Conservation (phyloP, 53 echinoderm and acorn worm species). For the Paracentrotus lividus region DNA sequence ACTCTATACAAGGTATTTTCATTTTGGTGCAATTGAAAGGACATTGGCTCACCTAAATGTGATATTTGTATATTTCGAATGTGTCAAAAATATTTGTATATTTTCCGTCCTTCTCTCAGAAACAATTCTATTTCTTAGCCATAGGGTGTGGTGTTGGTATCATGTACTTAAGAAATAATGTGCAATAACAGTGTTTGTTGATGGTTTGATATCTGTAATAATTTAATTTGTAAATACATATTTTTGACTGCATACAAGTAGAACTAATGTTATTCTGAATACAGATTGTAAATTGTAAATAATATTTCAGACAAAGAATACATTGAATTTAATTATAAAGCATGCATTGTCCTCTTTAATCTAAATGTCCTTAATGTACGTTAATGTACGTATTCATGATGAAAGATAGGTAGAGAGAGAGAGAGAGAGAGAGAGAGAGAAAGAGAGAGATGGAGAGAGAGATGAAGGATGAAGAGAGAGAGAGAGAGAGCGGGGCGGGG, state of each 20-base stretch:
- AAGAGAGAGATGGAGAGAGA: constrained; percentile 10
- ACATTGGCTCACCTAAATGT: background rate
- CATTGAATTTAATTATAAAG: background rate
- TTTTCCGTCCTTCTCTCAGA: constrained; percentile 43
- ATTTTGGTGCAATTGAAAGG: constrained; percentile 5
- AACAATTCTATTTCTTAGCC: constrained; percentile 10
- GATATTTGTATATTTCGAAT: background rate
- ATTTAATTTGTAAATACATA: background rate
- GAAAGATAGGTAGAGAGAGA: constrained; percentile 2
- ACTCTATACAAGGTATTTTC: constrained; percentile 16
- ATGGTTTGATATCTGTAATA: background rate
- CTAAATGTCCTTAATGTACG: background rate
- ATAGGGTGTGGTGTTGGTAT: background rate
- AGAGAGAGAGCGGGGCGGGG: background rate
- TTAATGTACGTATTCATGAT: background rate
- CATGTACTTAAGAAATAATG: background rate
- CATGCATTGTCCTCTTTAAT: background rate
- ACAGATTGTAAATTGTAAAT: background rate
- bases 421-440: constrained; percentile 26
- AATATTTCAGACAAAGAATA: background rate
- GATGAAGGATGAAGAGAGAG: background rate
- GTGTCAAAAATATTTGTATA: background rate
- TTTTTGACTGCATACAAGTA: background rate
- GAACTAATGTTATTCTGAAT: background rate
- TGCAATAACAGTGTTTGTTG: constrained; percentile 5